These are phyloP conservation scores for Aspidapion aeneum DNA, from an alignment of 2,888 invertebrate genomes.

Conservation along the genomic window DNA sequence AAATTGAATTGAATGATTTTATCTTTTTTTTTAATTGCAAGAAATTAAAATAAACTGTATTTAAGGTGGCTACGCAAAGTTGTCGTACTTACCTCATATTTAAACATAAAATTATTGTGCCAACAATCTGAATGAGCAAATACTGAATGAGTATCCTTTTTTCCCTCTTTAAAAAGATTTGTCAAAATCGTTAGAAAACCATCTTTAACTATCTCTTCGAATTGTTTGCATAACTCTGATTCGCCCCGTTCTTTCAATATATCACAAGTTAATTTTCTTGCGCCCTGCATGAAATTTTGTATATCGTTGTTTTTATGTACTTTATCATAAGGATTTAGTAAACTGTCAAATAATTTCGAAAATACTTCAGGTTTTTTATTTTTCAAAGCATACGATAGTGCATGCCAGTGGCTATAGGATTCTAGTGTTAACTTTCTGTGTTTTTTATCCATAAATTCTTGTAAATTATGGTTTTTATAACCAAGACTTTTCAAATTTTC, in stretches of 20 bases:
- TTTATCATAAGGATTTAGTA: not conserved
- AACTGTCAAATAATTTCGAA: not conserved
- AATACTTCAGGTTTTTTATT: not conserved
- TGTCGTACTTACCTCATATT: not conserved
- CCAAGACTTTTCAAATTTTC: not conserved
- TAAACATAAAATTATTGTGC: not conserved
- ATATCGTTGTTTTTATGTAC: not conserved
- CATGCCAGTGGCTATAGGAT: not conserved
- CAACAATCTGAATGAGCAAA: not conserved
- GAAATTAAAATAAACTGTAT: too few relatives aligned
- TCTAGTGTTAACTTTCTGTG: not conserved
- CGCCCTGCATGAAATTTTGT: not conserved
- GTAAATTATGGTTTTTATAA: not conserved
- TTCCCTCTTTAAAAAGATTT: not conserved
- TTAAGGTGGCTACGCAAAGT: too few relatives aligned
- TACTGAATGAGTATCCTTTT: not conserved
- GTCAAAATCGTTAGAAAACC: not conserved
- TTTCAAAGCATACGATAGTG: not conserved
- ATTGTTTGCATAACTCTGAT: not conserved
- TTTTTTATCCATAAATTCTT: not conserved
- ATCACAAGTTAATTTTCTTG: not conserved
- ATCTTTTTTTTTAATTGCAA: too few relatives aligned
- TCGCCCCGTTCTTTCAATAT: not conserved
- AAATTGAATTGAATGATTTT: too few relatives aligned
- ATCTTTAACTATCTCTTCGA: not conserved